Evolutionary conservation across 2,888 invertebrate genomes (phyloP).

Genomic region (Drosophila birchii): DNA sequence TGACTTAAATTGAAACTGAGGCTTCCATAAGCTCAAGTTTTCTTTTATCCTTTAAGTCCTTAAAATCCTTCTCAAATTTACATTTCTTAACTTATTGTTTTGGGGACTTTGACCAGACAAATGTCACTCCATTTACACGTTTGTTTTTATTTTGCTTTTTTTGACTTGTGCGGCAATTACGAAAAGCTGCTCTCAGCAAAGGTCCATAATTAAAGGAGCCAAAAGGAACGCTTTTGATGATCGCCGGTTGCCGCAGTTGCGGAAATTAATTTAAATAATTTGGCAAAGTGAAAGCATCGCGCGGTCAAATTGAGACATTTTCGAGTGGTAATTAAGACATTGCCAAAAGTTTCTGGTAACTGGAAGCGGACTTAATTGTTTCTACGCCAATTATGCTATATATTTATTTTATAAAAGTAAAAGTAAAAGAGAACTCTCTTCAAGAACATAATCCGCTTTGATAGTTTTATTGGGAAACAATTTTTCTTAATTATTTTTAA

Average conservation of each 20-base stretch:
- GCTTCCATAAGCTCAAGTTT: too few species aligned
- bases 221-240: constrained; percentile 52
- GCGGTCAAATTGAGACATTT: constrained; percentile 70
- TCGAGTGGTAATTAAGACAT: constrained; percentile 43
- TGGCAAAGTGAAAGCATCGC: constrained; percentile 66
- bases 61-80: too few species aligned
- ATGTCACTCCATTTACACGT: neutral
- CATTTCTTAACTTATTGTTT: neutral
- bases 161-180: constrained; percentile 46
- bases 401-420: neutral
- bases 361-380: neutral
- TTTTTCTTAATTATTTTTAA: constrained; percentile 23
- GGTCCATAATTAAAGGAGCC: constrained; percentile 60
- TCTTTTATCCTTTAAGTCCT: too few species aligned
- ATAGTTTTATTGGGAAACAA: constrained; percentile 13
- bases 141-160: neutral
- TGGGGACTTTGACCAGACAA: neutral
- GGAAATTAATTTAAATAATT: constrained; percentile 77
- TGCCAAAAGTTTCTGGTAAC: constrained; percentile 9
- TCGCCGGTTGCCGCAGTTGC: constrained; percentile 36
- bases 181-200: constrained; percentile 28
- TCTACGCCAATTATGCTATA: neutral
- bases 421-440: neutral
- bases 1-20: too few species aligned
- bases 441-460: constrained; percentile 5